These are phyloP conservation scores for Arothron firmamentum DNA, from an alignment of 2,113 vertebrate genomes.

Conservation along the genomic window DNA sequence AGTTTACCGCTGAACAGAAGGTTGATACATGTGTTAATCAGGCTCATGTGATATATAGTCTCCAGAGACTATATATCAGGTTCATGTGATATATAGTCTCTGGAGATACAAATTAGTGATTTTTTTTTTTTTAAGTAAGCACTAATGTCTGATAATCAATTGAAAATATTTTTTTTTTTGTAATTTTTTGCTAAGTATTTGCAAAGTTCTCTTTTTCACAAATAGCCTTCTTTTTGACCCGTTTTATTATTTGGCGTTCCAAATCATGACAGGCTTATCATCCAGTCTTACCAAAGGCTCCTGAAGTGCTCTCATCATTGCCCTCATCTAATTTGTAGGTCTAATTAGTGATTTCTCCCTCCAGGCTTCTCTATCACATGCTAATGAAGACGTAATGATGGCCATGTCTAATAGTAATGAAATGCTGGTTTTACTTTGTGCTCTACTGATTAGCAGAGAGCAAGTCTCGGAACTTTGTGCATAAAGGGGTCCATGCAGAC, in stretches of 20 bases:
- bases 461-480: slow-evolving; percentile 24
- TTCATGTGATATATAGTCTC: no score
- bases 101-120: no score
- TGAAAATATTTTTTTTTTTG: no score
- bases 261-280: slow-evolving; percentile 58
- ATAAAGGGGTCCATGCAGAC: slow-evolving; percentile 11
- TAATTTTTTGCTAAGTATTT: no score
- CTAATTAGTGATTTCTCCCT: slow-evolving; percentile 99
- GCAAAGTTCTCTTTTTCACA: neutral
- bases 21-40: no score
- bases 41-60: no score
- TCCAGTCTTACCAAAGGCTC: slow-evolving; percentile 54
- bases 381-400: slow-evolving; percentile 95
- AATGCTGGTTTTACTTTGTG: slow-evolving; percentile 34
- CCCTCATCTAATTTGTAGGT: slow-evolving; percentile 74
- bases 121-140: no score
- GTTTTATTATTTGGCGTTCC: neutral
- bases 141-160: no score
- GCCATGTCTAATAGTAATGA: slow-evolving; percentile 77
- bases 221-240: slow-evolving; percentile 4
- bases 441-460: slow-evolving; percentile 42
- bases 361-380: slow-evolving; percentile 85
- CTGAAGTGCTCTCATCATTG: slow-evolving; percentile 79
- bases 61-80: no score
- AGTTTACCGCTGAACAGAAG: no score